A percentile compares a stretch with the other conserved stretches of the same genome.
Evolutionary conservation across 2,113 vertebrate species (phyloP).

Genomic region (Pomatorhinus ruficollis): DNA sequence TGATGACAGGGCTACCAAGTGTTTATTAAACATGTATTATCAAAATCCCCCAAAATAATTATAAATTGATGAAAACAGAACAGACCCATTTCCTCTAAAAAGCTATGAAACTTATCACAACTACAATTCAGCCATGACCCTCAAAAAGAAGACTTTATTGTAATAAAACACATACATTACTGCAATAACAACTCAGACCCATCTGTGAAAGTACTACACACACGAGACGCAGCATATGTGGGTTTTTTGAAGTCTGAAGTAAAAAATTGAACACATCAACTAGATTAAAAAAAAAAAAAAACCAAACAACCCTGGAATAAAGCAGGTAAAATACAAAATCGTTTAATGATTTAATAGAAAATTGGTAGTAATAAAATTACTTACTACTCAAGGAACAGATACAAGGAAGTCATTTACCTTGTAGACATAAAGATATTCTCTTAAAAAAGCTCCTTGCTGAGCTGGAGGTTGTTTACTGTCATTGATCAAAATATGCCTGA

Average conservation of each 20-base stretch:
- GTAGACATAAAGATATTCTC: conserved; percentile 97
- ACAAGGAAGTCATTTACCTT: conserved; percentile 75
- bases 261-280: background rate
- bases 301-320: background rate
- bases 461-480: conserved; percentile 92
- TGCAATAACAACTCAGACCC: background rate
- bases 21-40: background rate
- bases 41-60: background rate
- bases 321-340: background rate
- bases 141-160: background rate
- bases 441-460: conserved; percentile 93
- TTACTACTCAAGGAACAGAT: background rate
- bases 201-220: background rate
- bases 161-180: background rate
- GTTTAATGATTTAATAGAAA: background rate
- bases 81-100: background rate
- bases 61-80: background rate
- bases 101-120: background rate
- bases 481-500: conserved; percentile 92
- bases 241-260: background rate
- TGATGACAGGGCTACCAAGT: background rate
- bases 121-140: background rate
- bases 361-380: background rate
- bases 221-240: background rate
- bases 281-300: background rate